A percentile compares a stretch with the other conserved stretches of the same genome.
Evolutionary conservation across 2,113 vertebrate species (phyloP).

Genomic region (Dipodomys spectabilis): DNA sequence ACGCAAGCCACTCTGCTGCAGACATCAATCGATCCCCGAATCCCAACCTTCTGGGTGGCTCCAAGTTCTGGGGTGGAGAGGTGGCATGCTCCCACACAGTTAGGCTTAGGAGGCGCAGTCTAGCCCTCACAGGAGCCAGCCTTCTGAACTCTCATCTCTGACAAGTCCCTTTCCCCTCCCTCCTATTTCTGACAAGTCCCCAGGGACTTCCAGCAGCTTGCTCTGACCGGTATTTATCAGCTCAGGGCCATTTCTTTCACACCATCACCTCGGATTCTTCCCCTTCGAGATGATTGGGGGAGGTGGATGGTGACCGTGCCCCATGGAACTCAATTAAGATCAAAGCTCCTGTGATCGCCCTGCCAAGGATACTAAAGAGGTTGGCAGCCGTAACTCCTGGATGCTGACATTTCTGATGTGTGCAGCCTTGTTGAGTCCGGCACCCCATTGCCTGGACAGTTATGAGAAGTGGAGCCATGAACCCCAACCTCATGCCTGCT

Average conservation of each 20-base stretch:
- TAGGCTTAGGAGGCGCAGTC: neutral
- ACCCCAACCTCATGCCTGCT: neutral
- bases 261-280: slow-evolving; percentile 4
- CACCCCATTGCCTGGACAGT: neutral
- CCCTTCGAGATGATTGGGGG: slow-evolving; percentile 61
- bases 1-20: neutral
- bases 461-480: neutral
- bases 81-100: neutral
- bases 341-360: slow-evolving; percentile 70
- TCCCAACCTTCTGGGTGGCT: neutral
- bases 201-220: slow-evolving; percentile 47
- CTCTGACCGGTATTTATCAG: slow-evolving; percentile 72
- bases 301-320: slow-evolving; percentile 57
- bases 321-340: slow-evolving; percentile 78
- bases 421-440: neutral
- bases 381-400: slow-evolving; percentile 56
- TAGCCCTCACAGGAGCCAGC: neutral
- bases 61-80: neutral
- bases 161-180: neutral
- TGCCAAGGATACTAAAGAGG: slow-evolving; percentile 29
- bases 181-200: slow-evolving; percentile 47
- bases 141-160: neutral
- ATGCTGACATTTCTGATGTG: neutral
- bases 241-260: slow-evolving; percentile 42
- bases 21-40: neutral